Percentiles rank a stretch among this genome's conserved stretches.
Conservation (phyloP, 2,113 vertebrate genomes). For the Daubentonia madagascariensis region DNA sequence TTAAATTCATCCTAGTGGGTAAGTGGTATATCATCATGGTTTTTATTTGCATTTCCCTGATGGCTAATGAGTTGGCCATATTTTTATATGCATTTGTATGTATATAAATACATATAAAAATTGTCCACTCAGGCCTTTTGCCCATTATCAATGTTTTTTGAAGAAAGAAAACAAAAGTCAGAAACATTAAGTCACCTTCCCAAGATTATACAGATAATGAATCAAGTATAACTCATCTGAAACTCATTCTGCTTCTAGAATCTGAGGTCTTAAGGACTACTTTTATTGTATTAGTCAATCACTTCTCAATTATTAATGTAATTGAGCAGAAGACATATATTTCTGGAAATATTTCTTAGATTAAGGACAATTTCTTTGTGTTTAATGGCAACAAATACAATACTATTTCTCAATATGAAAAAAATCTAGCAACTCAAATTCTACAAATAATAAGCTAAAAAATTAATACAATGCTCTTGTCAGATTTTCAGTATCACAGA, state of each 20-base stretch:
- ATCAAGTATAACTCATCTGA: not conserved
- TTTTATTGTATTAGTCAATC: not conserved
- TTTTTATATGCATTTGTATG: not conserved
- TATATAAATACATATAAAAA: no score
- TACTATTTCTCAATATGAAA: not conserved
- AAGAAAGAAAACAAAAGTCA: not conserved
- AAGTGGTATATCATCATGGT: not conserved
- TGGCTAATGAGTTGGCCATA: not conserved
- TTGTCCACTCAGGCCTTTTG: not conserved
- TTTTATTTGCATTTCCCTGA: not conserved
- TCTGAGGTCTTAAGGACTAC: not conserved
- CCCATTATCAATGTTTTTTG: not conserved
- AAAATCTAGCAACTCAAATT: not conserved
- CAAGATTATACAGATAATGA: not conserved
- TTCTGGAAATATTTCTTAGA: not conserved
- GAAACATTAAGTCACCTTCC: not conserved
- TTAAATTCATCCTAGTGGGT: not conserved
- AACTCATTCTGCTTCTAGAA: not conserved
- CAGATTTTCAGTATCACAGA: not conserved
- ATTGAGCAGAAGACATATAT: not conserved
- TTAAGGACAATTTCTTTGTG: not conserved
- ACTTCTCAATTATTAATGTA: not conserved
- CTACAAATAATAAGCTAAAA: not conserved
- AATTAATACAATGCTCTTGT: not conserved
- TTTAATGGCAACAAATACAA: not conserved